Conservation (phyloP, 2,113 vertebrate genomes). For the Hippocampus abdominalis region DNA sequence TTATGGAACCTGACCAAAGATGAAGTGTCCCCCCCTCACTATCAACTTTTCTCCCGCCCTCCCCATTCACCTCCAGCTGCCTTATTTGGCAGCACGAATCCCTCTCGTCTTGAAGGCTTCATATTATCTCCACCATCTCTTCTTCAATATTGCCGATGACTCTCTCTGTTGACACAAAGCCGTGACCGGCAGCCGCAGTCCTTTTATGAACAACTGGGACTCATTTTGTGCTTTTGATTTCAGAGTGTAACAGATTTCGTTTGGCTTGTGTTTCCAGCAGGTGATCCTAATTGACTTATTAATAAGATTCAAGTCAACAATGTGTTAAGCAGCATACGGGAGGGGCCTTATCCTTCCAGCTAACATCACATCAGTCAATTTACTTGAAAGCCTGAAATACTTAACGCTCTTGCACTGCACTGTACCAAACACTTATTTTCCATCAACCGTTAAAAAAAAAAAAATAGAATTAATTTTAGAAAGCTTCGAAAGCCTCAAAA, state of each 20-base stretch:
- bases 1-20: conserved; percentile 10
- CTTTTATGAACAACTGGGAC: conserved; percentile 64
- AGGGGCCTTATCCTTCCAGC: background rate
- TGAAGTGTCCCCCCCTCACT: conserved; percentile 37
- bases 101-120: conserved; percentile 50
- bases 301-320: background rate
- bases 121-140: conserved; percentile 58
- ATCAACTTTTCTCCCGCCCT: conserved; percentile 17
- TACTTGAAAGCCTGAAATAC: background rate
- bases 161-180: conserved; percentile 54
- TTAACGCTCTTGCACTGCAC: background rate
- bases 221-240: conserved; percentile 42
- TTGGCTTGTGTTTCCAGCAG: conserved; percentile 45
- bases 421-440: no score
- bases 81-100: conserved; percentile 61
- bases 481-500: no score
- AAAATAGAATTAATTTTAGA: no score
- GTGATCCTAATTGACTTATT: conserved; percentile 8
- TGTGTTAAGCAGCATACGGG: background rate
- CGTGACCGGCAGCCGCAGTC: conserved; percentile 44
- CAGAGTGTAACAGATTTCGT: conserved; percentile 41
- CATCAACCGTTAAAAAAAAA: no score
- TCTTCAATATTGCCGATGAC: conserved; percentile 61
- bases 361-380: background rate
- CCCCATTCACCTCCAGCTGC: conserved; percentile 31